Evolutionary conservation across 2,888 invertebrate species (phyloP).

Genomic region (Cinara cedri): DNA sequence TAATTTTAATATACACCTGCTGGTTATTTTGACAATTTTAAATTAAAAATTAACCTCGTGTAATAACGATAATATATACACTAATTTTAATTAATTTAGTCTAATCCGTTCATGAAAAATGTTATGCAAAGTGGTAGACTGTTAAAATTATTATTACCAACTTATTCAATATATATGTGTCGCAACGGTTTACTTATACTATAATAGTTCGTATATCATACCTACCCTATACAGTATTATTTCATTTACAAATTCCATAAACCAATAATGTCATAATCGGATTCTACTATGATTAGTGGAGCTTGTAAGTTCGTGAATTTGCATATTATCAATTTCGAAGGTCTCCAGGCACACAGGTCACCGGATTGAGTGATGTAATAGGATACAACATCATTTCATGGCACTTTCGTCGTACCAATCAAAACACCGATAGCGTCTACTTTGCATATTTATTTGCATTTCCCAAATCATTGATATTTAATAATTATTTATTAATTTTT

Average conservation of each 20-base stretch:
- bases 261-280: slow-evolving; percentile 33
- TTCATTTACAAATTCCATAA: not conserved
- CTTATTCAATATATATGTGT: no score
- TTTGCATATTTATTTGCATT: slow-evolving; percentile 17
- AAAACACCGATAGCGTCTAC: slow-evolving; percentile 25
- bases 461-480: not conserved
- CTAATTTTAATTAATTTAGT: no score
- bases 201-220: not conserved
- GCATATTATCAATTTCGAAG: slow-evolving; percentile 46
- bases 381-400: slow-evolving; percentile 6
- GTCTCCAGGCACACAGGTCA: not conserved
- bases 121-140: no score
- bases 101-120: no score
- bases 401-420: slow-evolving; percentile 8
- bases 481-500: slow-evolving; percentile 12
- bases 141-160: no score
- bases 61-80: no score
- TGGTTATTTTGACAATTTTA: no score
- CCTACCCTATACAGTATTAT: no score
- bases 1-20: not conserved
- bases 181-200: no score
- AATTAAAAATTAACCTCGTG: no score
- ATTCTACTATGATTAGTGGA: slow-evolving; percentile 30
- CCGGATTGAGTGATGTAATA: not conserved
- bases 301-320: slow-evolving; percentile 36